Percentiles rank a stretch among this genome's conserved stretches.
phyloP scores from a whole-genome alignment of 2,888 invertebrate species.

The Dasypolia templi region DNA sequence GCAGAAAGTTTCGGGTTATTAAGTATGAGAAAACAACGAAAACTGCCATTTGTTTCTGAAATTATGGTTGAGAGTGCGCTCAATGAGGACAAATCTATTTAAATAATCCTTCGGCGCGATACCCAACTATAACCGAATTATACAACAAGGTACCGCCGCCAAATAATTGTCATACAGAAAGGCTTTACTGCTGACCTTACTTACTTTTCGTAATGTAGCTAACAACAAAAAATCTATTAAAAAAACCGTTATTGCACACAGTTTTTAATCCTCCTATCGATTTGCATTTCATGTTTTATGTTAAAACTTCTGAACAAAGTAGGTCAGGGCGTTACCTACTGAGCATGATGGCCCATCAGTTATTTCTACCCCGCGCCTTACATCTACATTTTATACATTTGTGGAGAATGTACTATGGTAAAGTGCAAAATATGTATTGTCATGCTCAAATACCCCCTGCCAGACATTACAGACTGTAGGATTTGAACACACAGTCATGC shows the following conservation, averaged over 20 bases:
- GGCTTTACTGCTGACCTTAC: not conserved
- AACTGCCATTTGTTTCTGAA: not conserved
- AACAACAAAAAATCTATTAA: not conserved
- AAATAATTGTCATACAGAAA: not conserved
- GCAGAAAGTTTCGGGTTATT: not conserved
- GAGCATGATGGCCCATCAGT: not conserved
- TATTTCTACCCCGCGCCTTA: slow-evolving; percentile 4
- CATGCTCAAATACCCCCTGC: not conserved
- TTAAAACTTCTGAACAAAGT: slow-evolving; percentile 12
- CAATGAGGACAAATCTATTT: too few relatives aligned
- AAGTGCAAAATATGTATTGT: slow-evolving; percentile 4
- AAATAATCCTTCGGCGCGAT: not conserved
- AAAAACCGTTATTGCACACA: not conserved
- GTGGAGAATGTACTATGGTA: not conserved
- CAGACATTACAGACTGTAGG: not conserved
- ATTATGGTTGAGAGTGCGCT: not conserved
- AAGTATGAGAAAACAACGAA: not conserved
- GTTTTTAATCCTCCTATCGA: not conserved
- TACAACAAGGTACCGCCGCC: too few relatives aligned
- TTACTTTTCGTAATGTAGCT: not conserved
- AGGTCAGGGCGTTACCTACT: slow-evolving; percentile 11
- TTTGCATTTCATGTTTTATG: slow-evolving; percentile 11
- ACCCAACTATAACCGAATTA: not conserved
- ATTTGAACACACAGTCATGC: not conserved
- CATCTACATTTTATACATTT: not conserved